Conservation (phyloP, 2,113 vertebrate genomes). For the Myotis brandtii region DNA sequence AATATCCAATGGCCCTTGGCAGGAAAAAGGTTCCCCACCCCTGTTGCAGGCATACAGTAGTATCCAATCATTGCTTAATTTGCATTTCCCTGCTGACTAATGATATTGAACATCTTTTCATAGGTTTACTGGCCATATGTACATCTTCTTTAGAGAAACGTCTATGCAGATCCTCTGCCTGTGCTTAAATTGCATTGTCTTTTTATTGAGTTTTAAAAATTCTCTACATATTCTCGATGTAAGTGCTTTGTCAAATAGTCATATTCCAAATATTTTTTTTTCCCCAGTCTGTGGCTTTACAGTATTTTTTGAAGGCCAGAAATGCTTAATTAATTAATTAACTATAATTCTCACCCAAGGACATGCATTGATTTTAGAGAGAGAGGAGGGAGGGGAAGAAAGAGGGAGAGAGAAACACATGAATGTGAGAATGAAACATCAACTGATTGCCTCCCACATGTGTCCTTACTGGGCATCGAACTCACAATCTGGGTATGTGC, state of each 20-base stretch:
- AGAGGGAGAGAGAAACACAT: too few species aligned
- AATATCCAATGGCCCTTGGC: too few species aligned
- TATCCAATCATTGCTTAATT: background rate
- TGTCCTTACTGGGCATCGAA: too few species aligned
- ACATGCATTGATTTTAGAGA: too few species aligned
- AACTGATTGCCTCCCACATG: too few species aligned
- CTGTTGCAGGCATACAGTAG: too few species aligned
- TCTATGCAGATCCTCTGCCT: background rate
- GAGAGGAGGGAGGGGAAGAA: too few species aligned
- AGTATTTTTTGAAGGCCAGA: background rate
- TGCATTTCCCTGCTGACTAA: background rate
- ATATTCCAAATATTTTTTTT: background rate
- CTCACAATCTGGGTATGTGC: too few species aligned
- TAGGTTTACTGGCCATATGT: background rate
- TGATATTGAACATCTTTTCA: background rate
- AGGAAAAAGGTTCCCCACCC: too few species aligned
- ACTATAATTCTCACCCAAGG: too few species aligned
- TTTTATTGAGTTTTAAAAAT: constrained; percentile 33
- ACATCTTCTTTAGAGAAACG: constrained; percentile 23
- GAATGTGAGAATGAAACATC: too few species aligned
- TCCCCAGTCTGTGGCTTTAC: background rate
- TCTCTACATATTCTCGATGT: background rate
- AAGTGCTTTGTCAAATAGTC: background rate
- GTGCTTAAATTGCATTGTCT: background rate
- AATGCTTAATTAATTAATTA: too few species aligned